A percentile compares a stretch with the other conserved stretches of the same genome.
Evolutionary conservation across 2,888 invertebrate genomes (phyloP).

Genomic region (Cryptops parisi): DNA sequence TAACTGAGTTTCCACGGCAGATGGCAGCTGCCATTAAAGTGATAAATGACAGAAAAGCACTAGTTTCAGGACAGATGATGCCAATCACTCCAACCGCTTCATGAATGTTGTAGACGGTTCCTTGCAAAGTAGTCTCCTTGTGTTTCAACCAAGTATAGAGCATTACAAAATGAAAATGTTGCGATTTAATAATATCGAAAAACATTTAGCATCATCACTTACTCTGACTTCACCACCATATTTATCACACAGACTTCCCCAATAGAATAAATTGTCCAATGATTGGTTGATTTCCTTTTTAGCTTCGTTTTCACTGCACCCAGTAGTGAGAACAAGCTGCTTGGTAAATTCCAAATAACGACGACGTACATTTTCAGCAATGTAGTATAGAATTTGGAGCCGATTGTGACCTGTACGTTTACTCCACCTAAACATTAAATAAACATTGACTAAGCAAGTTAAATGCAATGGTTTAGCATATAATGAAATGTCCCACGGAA

Average conservation of each 20-base stretch:
- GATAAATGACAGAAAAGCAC: slow-evolving; percentile 33
- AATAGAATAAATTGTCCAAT: slow-evolving; percentile 32
- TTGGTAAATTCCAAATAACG: slow-evolving; percentile 28
- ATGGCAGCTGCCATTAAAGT: slow-evolving; percentile 34
- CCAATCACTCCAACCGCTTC: slow-evolving; percentile 35
- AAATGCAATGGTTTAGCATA: too few relatives aligned
- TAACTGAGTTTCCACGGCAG: slow-evolving; percentile 32
- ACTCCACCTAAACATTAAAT: slow-evolving; percentile 18
- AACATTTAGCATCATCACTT: slow-evolving; percentile 21
- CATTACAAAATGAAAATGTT: background rate
- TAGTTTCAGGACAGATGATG: slow-evolving; percentile 29
- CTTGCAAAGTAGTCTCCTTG: slow-evolving; percentile 21
- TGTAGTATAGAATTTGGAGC: slow-evolving; percentile 34
- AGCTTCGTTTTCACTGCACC: slow-evolving; percentile 19
- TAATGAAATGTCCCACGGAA: too few relatives aligned
- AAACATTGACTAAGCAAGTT: too few relatives aligned
- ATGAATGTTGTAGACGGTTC: slow-evolving; percentile 31
- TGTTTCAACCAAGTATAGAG: background rate
- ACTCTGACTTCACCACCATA: slow-evolving; percentile 33
- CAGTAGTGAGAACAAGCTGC: slow-evolving; percentile 27
- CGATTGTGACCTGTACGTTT: slow-evolving; percentile 32
- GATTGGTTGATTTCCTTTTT: slow-evolving; percentile 21
- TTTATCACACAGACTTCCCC: slow-evolving; percentile 35
- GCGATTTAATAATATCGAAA: background rate
- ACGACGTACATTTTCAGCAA: slow-evolving; percentile 34